phyloP scores from a whole-genome alignment of 2,113 vertebrate genomes.

The Myocastor coypus region DNA sequence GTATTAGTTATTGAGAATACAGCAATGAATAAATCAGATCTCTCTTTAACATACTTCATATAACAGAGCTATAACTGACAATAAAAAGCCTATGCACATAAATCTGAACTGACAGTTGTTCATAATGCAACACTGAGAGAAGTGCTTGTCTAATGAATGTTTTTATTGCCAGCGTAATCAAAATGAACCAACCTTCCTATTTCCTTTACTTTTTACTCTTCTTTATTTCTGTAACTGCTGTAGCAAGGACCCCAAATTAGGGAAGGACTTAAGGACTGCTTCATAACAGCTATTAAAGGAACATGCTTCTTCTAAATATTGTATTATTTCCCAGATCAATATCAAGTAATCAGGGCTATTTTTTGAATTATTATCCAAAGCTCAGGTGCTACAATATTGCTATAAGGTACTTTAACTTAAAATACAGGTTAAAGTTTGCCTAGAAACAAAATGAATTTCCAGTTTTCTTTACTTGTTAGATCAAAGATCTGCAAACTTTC shows the following conservation, averaged over 20 bases:
- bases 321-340: constrained; percentile 32
- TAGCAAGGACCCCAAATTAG: background rate
- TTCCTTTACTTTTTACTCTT: background rate
- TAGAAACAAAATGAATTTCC: constrained; percentile 24
- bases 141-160: background rate
- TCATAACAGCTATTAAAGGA: constrained; percentile 40
- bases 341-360: constrained; percentile 29
- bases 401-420: constrained; percentile 9
- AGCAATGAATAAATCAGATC: background rate
- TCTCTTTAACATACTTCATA: background rate
- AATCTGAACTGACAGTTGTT: constrained; percentile 10
- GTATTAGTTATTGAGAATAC: background rate
- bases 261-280: constrained; percentile 51
- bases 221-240: constrained; percentile 14
- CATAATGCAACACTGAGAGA: background rate
- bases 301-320: background rate
- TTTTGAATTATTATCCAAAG: background rate
- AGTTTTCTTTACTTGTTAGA: constrained; percentile 29
- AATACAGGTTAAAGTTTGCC: constrained; percentile 6
- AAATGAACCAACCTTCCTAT: constrained; percentile 20
- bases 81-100: background rate
- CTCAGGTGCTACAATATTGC: background rate
- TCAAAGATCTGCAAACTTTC: background rate
- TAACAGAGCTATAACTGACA: background rate
- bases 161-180: background rate